Conservation (phyloP, 2,113 vertebrate genomes). For the Vulpes lagopus region DNA sequence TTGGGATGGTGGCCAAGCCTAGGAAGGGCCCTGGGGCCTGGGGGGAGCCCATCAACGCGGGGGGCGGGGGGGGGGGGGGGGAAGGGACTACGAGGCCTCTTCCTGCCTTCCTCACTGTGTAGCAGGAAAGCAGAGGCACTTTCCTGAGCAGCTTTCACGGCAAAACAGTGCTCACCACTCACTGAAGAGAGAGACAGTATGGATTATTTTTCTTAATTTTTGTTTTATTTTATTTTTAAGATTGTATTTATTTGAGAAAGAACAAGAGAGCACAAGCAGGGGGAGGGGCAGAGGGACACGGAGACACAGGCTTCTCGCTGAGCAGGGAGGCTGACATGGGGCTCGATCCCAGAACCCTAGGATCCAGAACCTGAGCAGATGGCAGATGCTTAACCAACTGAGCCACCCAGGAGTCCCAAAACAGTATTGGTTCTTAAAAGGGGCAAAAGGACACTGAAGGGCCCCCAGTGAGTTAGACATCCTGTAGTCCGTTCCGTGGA, state of each 20-base stretch:
- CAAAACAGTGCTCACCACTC: neutral
- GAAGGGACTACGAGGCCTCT: accelerated
- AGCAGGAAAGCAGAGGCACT: neutral
- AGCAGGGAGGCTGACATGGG: too few species aligned
- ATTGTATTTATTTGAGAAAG: too few species aligned
- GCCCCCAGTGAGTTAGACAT: neutral
- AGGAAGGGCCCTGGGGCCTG: accelerated
- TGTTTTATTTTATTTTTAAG: too few species aligned
- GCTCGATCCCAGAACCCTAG: too few species aligned
- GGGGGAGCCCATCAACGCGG: too few species aligned
- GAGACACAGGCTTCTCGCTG: too few species aligned
- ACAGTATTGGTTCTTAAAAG: neutral
- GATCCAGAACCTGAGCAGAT: too few species aligned
- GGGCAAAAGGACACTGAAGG: neutral
- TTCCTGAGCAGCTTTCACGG: neutral
- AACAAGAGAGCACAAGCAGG: too few species aligned
- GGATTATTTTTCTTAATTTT: too few species aligned
- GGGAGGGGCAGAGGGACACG: too few species aligned
- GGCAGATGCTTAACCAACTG: too few species aligned
- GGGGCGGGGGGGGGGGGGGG: too few species aligned
- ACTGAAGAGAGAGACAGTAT: neutral
- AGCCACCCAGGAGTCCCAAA: neutral
- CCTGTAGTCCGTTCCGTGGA: accelerated
- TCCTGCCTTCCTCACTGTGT: neutral
- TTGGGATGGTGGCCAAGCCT: neutral